Base-by-base conservation (phyloP, 2,797 vertebrate species). In the Hafferia zeledoni region DNA sequence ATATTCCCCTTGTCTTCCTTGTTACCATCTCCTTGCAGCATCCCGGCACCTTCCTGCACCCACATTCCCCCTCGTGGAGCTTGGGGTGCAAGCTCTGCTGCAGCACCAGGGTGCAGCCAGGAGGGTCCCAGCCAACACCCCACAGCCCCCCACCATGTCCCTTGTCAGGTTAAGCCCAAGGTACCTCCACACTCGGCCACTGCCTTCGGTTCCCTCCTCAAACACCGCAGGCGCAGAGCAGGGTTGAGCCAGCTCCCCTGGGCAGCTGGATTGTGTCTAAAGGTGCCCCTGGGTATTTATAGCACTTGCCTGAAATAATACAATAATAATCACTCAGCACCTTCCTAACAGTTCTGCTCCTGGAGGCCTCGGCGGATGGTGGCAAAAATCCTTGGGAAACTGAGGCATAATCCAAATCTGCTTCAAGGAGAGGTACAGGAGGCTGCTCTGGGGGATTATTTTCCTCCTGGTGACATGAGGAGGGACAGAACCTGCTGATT, bases 1-100 rank as follows among this genome's bases (percentile, higher is more conserved):
- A 98, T 98, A 98, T 98, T 98, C 98, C 97, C 96, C 98, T 98
- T 98, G 98, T 98, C 97, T 98, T 95, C 95, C 96, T 94, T 89
- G 97, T 97, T 97, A 96, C 97, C 92, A 78, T 97, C 98, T 97
- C 97, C 91, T 91, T 92, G 95, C 94, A 97, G 97, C 96, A 94
- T 96, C 93, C 95, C 95, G 27, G 97, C 92, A 93, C 95, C 74
- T 8, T 68, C 46, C 90, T 84, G 83, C 30, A 5, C 43, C 86
- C 13, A 3, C 49, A n/a, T 15, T 23, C 14, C 30, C 41, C 41
- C 41, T 43, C 7, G 16, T 43, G 41, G 41, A 43, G 41, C 41
- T 43, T 43, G 41, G 41, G 41, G 17, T 43, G 41, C 60, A 6
- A 41, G 44, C 60, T 61, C 52, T 10, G 0, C 49, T 5, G 20